These are phyloP conservation scores for Thalassoma bifasciatum DNA, from an alignment of 2,113 vertebrate genomes.

Conservation along the genomic window DNA sequence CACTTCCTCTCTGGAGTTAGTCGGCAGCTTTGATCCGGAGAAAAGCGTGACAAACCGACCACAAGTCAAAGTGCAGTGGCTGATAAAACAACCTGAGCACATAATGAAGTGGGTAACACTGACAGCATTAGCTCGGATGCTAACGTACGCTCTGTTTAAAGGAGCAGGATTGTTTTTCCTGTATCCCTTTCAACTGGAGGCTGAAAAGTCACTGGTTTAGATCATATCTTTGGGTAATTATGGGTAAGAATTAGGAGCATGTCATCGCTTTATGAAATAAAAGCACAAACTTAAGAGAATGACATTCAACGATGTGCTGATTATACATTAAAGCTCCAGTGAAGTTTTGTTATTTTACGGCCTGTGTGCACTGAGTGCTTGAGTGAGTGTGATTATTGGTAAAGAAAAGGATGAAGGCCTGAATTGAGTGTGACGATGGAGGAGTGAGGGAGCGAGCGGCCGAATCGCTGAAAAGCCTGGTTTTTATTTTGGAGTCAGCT, in stretches of 20 bases:
- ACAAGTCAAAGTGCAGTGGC: background rate
- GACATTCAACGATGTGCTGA: background rate
- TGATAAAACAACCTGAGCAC: background rate
- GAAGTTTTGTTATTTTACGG: background rate
- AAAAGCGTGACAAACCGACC: background rate
- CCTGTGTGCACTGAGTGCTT: background rate
- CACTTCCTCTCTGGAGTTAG: background rate
- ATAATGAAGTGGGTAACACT: background rate
- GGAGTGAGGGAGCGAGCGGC: conserved; percentile 8
- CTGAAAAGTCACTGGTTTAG: background rate
- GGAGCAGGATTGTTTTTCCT: background rate
- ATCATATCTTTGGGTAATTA: background rate
- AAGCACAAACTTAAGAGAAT: background rate
- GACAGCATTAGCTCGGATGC: background rate
- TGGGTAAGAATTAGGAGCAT: background rate
- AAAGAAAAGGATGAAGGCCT: background rate
- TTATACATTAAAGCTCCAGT: background rate
- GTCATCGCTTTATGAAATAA: background rate
- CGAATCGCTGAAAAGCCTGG: conserved; percentile 17
- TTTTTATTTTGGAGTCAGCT: conserved; percentile 32
- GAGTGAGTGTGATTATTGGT: conserved; percentile 5
- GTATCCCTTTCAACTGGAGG: background rate
- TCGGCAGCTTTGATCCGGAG: background rate
- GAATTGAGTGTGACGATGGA: background rate
- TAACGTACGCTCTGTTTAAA: background rate